A percentile compares a stretch with the other conserved stretches of the same genome.
phyloP scores from a whole-genome alignment of 1,140 invertebrate genomes.

The Drosophila auraria region DNA sequence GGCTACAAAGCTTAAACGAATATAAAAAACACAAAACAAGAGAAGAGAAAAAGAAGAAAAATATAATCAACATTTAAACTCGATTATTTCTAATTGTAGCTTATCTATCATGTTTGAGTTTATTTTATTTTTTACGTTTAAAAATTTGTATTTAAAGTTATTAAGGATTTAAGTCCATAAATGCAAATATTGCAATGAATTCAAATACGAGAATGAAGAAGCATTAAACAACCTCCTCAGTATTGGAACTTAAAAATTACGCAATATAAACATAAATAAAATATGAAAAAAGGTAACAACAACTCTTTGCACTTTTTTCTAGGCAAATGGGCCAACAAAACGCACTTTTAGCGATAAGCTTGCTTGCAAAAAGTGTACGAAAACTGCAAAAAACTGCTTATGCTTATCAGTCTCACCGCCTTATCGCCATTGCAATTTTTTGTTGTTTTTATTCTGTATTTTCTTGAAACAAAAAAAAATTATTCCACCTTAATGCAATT shows the following conservation, averaged over 20 bases:
- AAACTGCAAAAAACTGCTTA: not conserved
- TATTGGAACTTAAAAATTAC: no score
- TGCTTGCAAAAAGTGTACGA: slow-evolving; percentile 9
- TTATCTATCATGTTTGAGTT: not conserved
- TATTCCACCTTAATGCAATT: slow-evolving; percentile 11
- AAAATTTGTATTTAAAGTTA: no score
- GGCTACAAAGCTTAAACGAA: slow-evolving; percentile 35
- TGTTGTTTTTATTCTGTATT: slow-evolving; percentile 37
- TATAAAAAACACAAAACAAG: slow-evolving; percentile 22
- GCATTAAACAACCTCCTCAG: no score
- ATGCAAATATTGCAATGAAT: no score
- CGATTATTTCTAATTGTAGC: not conserved
- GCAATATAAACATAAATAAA: not conserved
- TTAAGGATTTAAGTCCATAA: no score
- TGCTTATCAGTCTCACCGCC: slow-evolving; percentile 29
- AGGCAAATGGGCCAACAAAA: slow-evolving; percentile 52
- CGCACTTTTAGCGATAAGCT: slow-evolving; percentile 49
- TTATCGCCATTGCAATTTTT: slow-evolving; percentile 41
- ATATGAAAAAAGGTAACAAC: not conserved
- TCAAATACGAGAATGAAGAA: not conserved
- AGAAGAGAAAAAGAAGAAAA: slow-evolving; percentile 11
- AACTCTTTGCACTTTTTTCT: slow-evolving; percentile 34
- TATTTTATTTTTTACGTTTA: not conserved
- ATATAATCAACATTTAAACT: not conserved
- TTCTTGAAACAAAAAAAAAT: slow-evolving; percentile 28